These are phyloP conservation scores for Phataginus tetradactyla DNA, from an alignment of 2,797 vertebrate species.

Conservation along the genomic window DNA sequence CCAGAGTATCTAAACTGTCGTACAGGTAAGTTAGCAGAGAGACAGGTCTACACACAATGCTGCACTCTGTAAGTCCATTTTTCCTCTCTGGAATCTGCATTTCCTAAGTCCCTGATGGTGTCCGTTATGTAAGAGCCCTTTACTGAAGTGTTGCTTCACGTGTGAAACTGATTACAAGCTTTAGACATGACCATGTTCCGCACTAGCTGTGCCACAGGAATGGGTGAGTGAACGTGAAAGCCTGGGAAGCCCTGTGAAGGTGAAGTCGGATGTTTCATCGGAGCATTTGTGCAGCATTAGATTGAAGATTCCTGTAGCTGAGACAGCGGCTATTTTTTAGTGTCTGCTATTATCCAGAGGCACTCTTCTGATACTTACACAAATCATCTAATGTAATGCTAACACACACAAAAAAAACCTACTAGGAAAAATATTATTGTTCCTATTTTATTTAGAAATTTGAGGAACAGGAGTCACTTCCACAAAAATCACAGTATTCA, in stretches of 20 bases:
- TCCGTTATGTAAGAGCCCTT: neutral
- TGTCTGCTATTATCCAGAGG: neutral
- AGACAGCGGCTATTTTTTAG: neutral
- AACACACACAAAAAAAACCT: neutral
- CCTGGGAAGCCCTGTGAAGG: neutral
- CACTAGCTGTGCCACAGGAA: neutral
- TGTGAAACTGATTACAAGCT: neutral
- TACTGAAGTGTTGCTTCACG: neutral
- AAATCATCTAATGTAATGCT: slow-evolving; percentile 53
- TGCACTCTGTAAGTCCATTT: neutral
- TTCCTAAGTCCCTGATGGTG: neutral
- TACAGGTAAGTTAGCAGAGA: neutral
- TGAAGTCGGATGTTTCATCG: neutral
- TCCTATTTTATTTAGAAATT: slow-evolving; percentile 33
- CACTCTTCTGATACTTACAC: neutral
- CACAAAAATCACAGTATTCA: neutral
- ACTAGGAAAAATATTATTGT: neutral
- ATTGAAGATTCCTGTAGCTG: slow-evolving; percentile 7
- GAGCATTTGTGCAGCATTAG: neutral
- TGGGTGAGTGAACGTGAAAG: neutral
- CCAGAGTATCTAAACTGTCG: neutral
- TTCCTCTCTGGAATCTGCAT: neutral
- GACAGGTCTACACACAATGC: neutral
- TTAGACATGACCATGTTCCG: neutral
- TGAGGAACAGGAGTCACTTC: neutral